Percentiles rank a stretch among this genome's conserved stretches.
These are phyloP conservation scores for Pyxicephalus adspersus DNA, from an alignment of 2,113 vertebrate species.

Conservation along the genomic window DNA sequence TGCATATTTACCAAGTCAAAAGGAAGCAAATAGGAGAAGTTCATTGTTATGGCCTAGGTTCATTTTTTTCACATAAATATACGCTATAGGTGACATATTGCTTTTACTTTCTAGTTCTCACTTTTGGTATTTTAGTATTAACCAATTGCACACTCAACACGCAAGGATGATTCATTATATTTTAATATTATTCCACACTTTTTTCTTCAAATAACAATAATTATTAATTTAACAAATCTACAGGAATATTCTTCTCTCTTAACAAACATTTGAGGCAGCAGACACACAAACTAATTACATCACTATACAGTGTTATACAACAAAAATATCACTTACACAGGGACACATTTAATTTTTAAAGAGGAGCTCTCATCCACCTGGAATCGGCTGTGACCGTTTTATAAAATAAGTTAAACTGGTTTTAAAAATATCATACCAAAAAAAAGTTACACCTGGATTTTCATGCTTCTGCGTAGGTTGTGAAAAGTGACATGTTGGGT, in stretches of 20 bases:
- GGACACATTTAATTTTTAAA: not conserved
- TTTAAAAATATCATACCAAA: slow-evolving; percentile 28
- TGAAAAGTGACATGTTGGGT: no score
- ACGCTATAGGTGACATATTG: no score
- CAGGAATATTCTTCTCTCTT: not conserved
- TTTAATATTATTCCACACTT: slow-evolving; percentile 46
- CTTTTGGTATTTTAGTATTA: no score
- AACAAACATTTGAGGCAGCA: not conserved
- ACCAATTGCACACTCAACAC: not conserved
- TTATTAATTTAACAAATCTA: slow-evolving; percentile 47
- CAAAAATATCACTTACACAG: not conserved
- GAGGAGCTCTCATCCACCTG: not conserved
- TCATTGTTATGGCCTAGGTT: no score
- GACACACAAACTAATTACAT: slow-evolving; percentile 33
- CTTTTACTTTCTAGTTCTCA: no score
- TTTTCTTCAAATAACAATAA: slow-evolving; percentile 45
- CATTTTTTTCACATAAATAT: no score
- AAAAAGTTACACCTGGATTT: not conserved
- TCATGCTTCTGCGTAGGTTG: not conserved
- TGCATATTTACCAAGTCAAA: no score
- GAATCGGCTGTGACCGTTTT: not conserved
- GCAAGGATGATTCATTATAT: slow-evolving; percentile 8
- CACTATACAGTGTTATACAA: slow-evolving; percentile 32
- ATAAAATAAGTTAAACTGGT: slow-evolving; percentile 46
- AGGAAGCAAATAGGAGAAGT: no score